A percentile compares a stretch with the other conserved stretches of the same genome.
phyloP scores from a whole-genome alignment of 2,113 vertebrate genomes.

The Lucifuga dentata region DNA sequence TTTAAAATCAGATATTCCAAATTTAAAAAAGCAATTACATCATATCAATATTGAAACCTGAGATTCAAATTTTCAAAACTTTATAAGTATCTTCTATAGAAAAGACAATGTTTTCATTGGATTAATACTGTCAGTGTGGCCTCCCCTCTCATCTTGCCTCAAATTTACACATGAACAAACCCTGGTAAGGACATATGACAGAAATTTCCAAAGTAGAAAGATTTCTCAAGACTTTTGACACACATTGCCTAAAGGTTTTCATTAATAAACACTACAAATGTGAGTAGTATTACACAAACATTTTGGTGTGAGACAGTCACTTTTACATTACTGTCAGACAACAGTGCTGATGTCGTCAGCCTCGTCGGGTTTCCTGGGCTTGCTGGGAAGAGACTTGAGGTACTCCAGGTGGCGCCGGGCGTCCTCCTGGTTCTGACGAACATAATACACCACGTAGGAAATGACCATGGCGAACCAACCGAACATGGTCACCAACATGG shows the following conservation, averaged over 20 bases:
- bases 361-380: slow-evolving; percentile 97
- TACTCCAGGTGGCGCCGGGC: slow-evolving; percentile 98
- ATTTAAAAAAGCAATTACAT: slow-evolving; percentile 64
- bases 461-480: slow-evolving; percentile 99
- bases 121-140: slow-evolving; percentile 13
- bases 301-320: slow-evolving; percentile 32
- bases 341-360: slow-evolving; percentile 97
- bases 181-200: slow-evolving; percentile 45
- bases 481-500: slow-evolving; percentile 99
- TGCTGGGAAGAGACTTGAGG: slow-evolving; percentile 99
- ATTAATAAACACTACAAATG: slow-evolving; percentile 56
- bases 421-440: slow-evolving; percentile 98
- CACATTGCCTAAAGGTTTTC: slow-evolving; percentile 41
- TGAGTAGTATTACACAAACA: slow-evolving; percentile 49
- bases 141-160: slow-evolving; percentile 9
- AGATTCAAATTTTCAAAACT: slow-evolving; percentile 73
- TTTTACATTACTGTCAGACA: slow-evolving; percentile 84
- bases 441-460: slow-evolving; percentile 97
- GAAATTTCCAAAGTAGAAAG: slow-evolving; percentile 54
- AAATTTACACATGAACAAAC: slow-evolving; percentile 37
- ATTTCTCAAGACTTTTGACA: slow-evolving; percentile 33
- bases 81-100: slow-evolving; percentile 31
- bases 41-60: slow-evolving; percentile 77
- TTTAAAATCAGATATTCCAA: slow-evolving; percentile 52
- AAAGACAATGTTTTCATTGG: slow-evolving; percentile 34